These are phyloP conservation scores for Notarius lentiginosus DNA, from an alignment of 2,113 vertebrate species.

Conservation along the genomic window DNA sequence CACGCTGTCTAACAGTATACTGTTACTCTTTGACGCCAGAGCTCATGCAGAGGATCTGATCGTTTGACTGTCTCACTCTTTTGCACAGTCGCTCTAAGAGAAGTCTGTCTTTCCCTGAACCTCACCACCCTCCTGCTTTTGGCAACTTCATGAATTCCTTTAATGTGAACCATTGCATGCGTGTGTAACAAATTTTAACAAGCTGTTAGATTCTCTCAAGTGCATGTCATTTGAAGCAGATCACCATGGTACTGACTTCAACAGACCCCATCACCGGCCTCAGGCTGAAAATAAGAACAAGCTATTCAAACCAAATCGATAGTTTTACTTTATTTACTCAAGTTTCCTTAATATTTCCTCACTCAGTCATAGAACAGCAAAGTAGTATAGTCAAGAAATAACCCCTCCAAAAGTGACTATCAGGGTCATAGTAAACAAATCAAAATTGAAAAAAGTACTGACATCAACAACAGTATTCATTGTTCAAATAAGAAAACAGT, in stretches of 20 bases:
- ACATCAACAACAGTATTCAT: background rate
- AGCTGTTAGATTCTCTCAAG: constrained; percentile 46
- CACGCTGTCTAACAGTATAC: constrained; percentile 6
- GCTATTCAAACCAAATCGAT: background rate
- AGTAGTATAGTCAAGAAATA: background rate
- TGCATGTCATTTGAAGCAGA: constrained; percentile 40
- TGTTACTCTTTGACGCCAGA: constrained; percentile 16
- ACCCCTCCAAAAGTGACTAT: background rate
- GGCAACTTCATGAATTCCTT: constrained; percentile 37
- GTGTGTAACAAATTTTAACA: constrained; percentile 53
- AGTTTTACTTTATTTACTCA: background rate
- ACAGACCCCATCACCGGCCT: constrained; percentile 8
- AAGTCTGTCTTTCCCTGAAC: constrained; percentile 11
- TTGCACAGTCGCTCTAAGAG: background rate
- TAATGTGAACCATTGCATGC: constrained; percentile 46
- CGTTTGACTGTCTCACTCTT: background rate
- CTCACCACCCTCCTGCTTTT: constrained; percentile 10
- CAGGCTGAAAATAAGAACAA: constrained; percentile 1
- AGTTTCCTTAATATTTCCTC: background rate
- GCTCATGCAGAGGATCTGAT: constrained; percentile 8
- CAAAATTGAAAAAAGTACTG: background rate
- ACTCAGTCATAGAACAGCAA: background rate
- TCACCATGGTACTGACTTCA: constrained; percentile 38
- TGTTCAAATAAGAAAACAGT: background rate
- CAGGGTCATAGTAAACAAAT: background rate